Percentiles rank a stretch among this genome's conserved stretches.
Conservation (phyloP, 2,797 vertebrate genomes). For the Pangasius mekongensis region DNA sequence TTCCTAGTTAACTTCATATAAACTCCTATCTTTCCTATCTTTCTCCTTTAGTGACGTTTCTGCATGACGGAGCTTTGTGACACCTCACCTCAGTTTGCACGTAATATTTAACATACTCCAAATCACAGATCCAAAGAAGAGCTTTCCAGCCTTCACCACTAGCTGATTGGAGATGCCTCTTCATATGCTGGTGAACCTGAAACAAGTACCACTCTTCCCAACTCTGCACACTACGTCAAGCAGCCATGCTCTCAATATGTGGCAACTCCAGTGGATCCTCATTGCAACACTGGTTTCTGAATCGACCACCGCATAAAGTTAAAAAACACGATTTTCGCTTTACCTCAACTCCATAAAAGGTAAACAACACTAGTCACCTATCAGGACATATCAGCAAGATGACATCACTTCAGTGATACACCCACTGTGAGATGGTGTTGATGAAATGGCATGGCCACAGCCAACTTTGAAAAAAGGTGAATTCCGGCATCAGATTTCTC, state of each 20-base stretch:
- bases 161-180: not conserved
- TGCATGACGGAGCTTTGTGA: not conserved
- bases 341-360: not conserved
- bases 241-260: not conserved
- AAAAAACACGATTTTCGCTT: not conserved
- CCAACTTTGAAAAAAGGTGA: not conserved
- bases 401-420: not conserved
- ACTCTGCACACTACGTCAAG: not conserved
- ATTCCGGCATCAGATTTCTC: not conserved
- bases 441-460: not conserved
- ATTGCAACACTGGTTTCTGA: not conserved
- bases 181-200: not conserved
- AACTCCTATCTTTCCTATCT: no score
- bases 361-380: not conserved
- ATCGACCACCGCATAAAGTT: not conserved
- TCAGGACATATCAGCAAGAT: not conserved
- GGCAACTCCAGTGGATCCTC: not conserved
- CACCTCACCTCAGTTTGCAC: not conserved
- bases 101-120: no score
- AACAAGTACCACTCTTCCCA: not conserved
- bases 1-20: not conserved
- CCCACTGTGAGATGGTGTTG: not conserved
- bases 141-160: not conserved
- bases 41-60: not conserved
- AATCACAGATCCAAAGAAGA: not conserved